phyloP scores from a whole-genome alignment of 2,888 invertebrate species.

The Phrixothrix hirtus region DNA sequence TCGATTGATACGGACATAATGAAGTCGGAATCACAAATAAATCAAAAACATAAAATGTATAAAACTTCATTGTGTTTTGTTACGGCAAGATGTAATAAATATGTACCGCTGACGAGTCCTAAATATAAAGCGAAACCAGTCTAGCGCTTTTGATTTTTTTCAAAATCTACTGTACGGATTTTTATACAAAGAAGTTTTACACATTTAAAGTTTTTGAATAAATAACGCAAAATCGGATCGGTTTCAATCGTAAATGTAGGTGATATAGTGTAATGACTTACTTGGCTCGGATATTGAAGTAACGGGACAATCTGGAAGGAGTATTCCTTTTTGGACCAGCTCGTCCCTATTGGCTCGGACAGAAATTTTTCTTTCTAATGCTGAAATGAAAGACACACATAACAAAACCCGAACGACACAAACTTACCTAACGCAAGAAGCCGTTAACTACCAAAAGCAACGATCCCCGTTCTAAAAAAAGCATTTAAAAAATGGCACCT shows the following conservation, averaged over 20 bases:
- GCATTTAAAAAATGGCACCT: too few relatives aligned
- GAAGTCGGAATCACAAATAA: too few relatives aligned
- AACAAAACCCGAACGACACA: slow-evolving; percentile 18
- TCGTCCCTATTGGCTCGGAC: slow-evolving; percentile 97
- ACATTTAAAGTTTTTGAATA: not conserved
- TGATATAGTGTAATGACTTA: slow-evolving; percentile 59
- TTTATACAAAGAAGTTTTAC: too few relatives aligned
- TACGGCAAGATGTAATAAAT: too few relatives aligned
- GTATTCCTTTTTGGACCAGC: slow-evolving; percentile 93
- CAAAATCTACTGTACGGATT: too few relatives aligned
- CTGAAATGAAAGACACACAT: slow-evolving; percentile 61
- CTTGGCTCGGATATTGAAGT: slow-evolving; percentile 83
- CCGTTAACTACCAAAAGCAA: slow-evolving; percentile 7
- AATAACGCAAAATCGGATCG: not conserved
- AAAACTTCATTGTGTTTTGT: too few relatives aligned
- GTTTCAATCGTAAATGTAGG: slow-evolving; percentile 2
- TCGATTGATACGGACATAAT: too few relatives aligned
- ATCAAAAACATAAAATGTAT: too few relatives aligned
- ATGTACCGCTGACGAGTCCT: too few relatives aligned
- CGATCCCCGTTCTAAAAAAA: slow-evolving; percentile 1
- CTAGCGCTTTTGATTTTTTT: too few relatives aligned
- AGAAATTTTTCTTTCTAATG: slow-evolving; percentile 97
- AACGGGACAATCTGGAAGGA: slow-evolving; percentile 86
- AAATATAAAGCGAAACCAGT: too few relatives aligned
- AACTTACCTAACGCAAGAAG: slow-evolving; percentile 9